Percentiles rank a stretch among this genome's conserved stretches.
These are phyloP conservation scores for Dendrocopos noguchii DNA, from an alignment of 2,113 vertebrate genomes.

Conservation along the genomic window DNA sequence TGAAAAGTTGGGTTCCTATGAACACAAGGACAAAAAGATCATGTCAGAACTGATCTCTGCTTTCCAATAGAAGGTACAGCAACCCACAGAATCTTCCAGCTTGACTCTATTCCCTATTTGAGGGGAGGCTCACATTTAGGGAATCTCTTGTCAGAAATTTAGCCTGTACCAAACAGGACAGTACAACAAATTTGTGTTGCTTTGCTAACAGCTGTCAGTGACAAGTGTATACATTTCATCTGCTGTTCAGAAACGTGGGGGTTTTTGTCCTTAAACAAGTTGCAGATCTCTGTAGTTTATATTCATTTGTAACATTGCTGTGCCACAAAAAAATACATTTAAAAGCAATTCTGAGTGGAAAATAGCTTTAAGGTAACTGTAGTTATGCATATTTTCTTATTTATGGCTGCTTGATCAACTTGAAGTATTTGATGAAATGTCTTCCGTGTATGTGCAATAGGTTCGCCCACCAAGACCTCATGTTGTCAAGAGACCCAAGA, in stretches of 20 bases:
- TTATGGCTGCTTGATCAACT: neutral
- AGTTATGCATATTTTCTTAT: neutral
- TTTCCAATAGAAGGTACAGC: neutral
- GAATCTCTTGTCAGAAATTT: neutral
- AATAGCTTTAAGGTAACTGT: neutral
- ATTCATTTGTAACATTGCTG: too few species aligned
- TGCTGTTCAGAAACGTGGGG: neutral
- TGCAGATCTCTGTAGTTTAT: neutral
- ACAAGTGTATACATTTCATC: neutral
- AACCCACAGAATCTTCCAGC: neutral
- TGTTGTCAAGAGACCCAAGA: constrained; percentile 87
- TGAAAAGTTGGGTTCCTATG: neutral
- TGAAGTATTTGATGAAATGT: neutral
- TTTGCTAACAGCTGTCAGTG: neutral
- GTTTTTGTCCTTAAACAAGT: neutral
- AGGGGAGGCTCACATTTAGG: neutral
- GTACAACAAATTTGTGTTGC: neutral
- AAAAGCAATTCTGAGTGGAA: neutral
- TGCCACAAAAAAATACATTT: neutral
- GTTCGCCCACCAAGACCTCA: constrained; percentile 87
- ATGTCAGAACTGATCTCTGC: neutral
- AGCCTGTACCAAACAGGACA: neutral
- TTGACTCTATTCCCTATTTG: neutral
- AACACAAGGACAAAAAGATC: neutral
- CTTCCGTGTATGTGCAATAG: constrained; percentile 66